Base-by-base conservation (phyloP, 2,797 vertebrate species). In the Argya squamiceps region DNA sequence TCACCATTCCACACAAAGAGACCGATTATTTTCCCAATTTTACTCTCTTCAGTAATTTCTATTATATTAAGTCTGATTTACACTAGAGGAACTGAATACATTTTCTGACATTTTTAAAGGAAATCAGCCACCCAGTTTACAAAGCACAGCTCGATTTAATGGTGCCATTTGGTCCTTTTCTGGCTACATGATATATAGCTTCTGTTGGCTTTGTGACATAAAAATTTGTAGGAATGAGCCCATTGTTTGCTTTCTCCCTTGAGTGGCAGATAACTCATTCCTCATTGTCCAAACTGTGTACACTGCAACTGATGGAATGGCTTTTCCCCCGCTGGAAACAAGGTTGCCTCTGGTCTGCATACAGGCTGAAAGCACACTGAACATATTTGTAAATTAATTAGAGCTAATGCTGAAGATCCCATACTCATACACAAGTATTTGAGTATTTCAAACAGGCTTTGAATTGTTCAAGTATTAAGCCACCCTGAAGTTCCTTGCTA, bases 61-160 rank as follows among this genome's bases (percentile, higher is more conserved):
- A 16, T 77, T 49, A 29, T 27, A 82, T 46, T 82, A 91, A 81
- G 55, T 49, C 52, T 82, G 59, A 88, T 88, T 80, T 94, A 80
- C 58, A 81, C 10, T 0, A 0, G 26, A 89, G 52, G 27, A 82
- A 87, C 1, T 49, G 29, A 88, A 89, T 60, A 56, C 0, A 32
- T 81, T 78, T 86, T 65, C 39, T 74, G 39, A 5, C 77, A 37
- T 84, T 92, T 89, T 89, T 69, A 37, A 27, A 86, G 70, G 79
- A 85, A 84, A 88, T 69, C 59, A 69, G 46, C 32, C 44, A 53
- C 56, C 9, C 41, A 56, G 11, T 11, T 63, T 71, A 84, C 39
- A 76, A 84, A 88, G 50, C 34, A 65, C 26, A 62, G 59, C 16
- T n/a, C 4, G 0, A 62, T 68, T 64, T 67, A 86, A 75, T 52